These are phyloP conservation scores for Mesorhabditis belari DNA, from an alignment of 2,888 invertebrate genomes.

Conservation along the genomic window DNA sequence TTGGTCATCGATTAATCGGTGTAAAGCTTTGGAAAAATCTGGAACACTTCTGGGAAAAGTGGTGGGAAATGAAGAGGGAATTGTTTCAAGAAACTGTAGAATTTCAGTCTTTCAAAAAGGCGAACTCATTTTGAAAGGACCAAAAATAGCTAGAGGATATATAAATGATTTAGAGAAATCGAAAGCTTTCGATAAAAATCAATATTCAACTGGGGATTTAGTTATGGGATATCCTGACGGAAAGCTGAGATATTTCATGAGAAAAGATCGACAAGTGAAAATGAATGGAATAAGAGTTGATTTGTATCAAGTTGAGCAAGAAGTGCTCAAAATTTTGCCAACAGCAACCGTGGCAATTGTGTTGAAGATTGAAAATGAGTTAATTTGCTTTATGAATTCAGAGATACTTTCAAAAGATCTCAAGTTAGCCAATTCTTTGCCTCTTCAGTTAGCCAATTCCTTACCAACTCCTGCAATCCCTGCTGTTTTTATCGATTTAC, in stretches of 20 bases:
- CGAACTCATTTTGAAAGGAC: conserved; percentile 14
- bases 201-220: conserved; percentile 23
- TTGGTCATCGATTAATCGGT: conserved; percentile 29
- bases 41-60: conserved; percentile 28
- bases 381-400: background rate
- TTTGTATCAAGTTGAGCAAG: conserved; percentile 15
- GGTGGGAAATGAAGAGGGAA: conserved; percentile 14
- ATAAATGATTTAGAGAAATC: background rate
- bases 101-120: conserved; percentile 5
- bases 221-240: conserved; percentile 6
- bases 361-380: background rate
- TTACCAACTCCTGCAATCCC: too few relatives aligned
- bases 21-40: conserved; percentile 6
- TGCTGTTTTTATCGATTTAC: conserved; percentile 17
- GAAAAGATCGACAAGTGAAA: conserved; percentile 37
- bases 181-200: background rate
- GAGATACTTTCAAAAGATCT: background rate
- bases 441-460: background rate
- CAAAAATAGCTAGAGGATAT: conserved; percentile 24
- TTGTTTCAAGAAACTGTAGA: background rate
- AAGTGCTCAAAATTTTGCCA: conserved; percentile 1
- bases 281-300: conserved; percentile 26
- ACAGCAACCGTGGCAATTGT: background rate
- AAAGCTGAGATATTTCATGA: conserved; percentile 17
- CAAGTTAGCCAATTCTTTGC: background rate